A percentile compares a stretch with the other conserved stretches of the same genome.
Conservation (phyloP, 2,888 invertebrate species). For the Chromoteleia sp. region DNA sequence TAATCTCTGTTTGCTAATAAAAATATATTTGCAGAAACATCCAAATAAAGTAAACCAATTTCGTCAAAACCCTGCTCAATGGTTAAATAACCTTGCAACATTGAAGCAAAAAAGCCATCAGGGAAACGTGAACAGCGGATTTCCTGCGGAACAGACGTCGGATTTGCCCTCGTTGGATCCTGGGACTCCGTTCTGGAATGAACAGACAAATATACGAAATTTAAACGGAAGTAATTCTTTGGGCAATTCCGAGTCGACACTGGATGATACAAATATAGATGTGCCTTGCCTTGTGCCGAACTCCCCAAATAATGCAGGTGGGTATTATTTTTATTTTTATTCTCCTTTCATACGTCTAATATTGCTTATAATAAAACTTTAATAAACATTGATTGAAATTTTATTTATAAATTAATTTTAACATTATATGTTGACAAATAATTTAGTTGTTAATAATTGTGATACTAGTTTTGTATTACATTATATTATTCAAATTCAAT, state of each 20-base stretch:
- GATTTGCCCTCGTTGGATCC: constrained; percentile 82
- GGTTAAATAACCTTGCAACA: constrained; percentile 92
- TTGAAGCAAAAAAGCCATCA: constrained; percentile 89
- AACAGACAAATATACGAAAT: constrained; percentile 82
- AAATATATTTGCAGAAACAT: constrained; percentile 89
- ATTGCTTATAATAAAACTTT: too few relatives aligned
- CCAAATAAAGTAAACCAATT: constrained; percentile 95
- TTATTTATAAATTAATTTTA: background rate
- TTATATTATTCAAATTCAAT: too few relatives aligned
- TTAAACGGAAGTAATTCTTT: constrained; percentile 83
- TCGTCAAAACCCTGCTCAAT: constrained; percentile 92
- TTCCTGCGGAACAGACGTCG: constrained; percentile 82
- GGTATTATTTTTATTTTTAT: constrained; percentile 40
- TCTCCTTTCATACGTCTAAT: background rate
- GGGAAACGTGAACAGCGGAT: constrained; percentile 84
- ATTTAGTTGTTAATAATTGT: too few relatives aligned
- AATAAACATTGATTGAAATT: too few relatives aligned
- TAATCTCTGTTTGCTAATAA: background rate
- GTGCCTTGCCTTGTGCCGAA: constrained; percentile 85
- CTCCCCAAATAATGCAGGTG: constrained; percentile 83
- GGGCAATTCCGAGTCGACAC: constrained; percentile 82
- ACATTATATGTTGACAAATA: too few relatives aligned
- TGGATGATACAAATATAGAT: constrained; percentile 84
- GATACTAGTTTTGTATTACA: too few relatives aligned
- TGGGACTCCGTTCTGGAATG: constrained; percentile 83